Evolutionary conservation across 2,888 invertebrate genomes (phyloP).

Genomic region (Cryptus viduatorius): DNA sequence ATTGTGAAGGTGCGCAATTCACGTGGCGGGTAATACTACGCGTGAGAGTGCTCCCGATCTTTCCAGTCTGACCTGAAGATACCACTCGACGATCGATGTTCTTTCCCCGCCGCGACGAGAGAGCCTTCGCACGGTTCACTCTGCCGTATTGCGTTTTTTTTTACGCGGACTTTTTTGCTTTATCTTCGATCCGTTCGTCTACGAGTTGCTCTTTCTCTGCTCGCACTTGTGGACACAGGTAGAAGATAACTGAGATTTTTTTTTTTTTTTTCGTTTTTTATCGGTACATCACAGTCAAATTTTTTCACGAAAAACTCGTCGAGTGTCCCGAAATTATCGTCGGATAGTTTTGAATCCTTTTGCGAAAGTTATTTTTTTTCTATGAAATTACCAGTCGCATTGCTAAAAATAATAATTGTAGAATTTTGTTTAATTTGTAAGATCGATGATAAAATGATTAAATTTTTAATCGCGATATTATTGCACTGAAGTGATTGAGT

Average conservation of each 20-base stretch:
- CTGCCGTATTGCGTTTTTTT: conserved; percentile 6
- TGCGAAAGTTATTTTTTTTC: background rate
- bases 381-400: background rate
- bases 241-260: background rate
- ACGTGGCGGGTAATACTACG: conserved; percentile 13
- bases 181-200: conserved; percentile 18
- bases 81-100: conserved; percentile 49
- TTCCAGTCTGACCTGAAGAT: conserved; percentile 44
- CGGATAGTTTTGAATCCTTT: background rate
- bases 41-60: conserved; percentile 64
- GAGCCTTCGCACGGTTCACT: conserved; percentile 50
- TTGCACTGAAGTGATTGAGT: background rate
- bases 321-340: conserved; percentile 4
- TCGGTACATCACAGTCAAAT: background rate
- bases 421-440: background rate
- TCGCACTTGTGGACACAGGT: background rate
- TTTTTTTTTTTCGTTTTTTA: background rate
- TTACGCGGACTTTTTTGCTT: background rate
- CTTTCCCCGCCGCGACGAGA: conserved; percentile 4
- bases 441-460: background rate
- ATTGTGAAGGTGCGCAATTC: conserved; percentile 36
- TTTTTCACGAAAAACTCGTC: conserved; percentile 22
- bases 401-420: background rate
- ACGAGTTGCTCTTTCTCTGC: background rate
- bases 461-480: no score